Evolutionary conservation across 2,888 invertebrate species (phyloP).

Genomic region (Tiphia femorata): DNA sequence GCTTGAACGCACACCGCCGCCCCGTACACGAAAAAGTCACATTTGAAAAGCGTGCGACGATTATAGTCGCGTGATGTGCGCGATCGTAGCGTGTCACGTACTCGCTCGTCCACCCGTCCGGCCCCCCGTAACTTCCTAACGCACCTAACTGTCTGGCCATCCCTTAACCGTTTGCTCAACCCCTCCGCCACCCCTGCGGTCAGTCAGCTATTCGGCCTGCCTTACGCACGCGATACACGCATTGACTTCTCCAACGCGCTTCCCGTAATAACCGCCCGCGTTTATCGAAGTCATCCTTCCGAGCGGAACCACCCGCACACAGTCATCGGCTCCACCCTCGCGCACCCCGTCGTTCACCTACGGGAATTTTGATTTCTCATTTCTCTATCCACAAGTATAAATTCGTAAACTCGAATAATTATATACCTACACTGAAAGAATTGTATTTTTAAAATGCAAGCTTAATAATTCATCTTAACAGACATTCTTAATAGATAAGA

Average conservation of each 20-base stretch:
- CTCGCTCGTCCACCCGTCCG: slow-evolving; percentile 35
- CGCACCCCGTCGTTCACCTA: no score
- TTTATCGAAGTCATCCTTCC: background rate
- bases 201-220: slow-evolving; percentile 58
- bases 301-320: background rate
- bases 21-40: slow-evolving; percentile 6
- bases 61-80: slow-evolving; percentile 43
- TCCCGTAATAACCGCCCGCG: background rate
- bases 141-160: slow-evolving; percentile 47
- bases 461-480: no score
- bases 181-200: slow-evolving; percentile 50
- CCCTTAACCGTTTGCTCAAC: slow-evolving; percentile 52
- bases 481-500: no score
- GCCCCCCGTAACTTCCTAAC: slow-evolving; percentile 37
- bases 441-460: no score
- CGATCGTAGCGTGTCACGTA: slow-evolving; percentile 36
- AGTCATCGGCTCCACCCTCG: no score
- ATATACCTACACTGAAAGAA: no score
- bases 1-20: background rate
- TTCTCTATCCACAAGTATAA: no score
- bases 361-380: no score
- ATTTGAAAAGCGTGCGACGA: slow-evolving; percentile 33
- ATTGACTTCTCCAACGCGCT: slow-evolving; percentile 55
- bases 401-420: no score
- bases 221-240: slow-evolving; percentile 59